phyloP scores from a whole-genome alignment of 2,113 vertebrate species.

The Spea multiplicata region DNA sequence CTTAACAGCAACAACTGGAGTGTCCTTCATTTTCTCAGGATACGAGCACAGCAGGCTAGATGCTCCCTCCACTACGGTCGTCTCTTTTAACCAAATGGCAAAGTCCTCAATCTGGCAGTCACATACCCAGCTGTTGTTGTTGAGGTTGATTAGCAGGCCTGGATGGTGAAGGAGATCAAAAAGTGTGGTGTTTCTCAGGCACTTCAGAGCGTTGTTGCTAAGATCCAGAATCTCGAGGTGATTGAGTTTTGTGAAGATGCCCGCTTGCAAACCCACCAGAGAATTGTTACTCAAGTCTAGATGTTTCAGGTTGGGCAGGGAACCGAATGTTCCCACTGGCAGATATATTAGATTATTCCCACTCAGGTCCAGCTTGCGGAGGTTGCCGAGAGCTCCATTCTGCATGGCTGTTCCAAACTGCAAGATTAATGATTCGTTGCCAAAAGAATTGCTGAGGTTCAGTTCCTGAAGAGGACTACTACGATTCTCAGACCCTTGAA shows the following conservation, averaged over 20 bases:
- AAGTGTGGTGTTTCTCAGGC: slow-evolving; percentile 65
- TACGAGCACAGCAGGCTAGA: slow-evolving; percentile 68
- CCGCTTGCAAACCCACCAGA: slow-evolving; percentile 69
- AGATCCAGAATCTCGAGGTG: slow-evolving; percentile 77
- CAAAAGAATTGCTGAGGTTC: slow-evolving; percentile 60
- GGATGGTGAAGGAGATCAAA: slow-evolving; percentile 64
- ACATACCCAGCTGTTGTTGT: slow-evolving; percentile 82
- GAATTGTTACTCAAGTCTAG: slow-evolving; percentile 86
- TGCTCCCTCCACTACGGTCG: slow-evolving; percentile 64
- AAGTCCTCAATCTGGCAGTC: slow-evolving; percentile 77
- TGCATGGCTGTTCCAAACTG: slow-evolving; percentile 60
- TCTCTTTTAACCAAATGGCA: slow-evolving; percentile 80
- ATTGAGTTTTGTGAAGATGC: slow-evolving; percentile 64
- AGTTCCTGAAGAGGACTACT: slow-evolving; percentile 70
- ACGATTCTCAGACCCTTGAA: slow-evolving; percentile 39
- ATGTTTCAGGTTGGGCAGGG: slow-evolving; percentile 64
- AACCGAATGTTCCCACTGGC: slow-evolving; percentile 62
- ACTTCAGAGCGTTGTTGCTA: slow-evolving; percentile 75
- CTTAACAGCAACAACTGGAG: slow-evolving; percentile 67
- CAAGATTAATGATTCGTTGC: slow-evolving; percentile 55
- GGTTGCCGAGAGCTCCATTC: slow-evolving; percentile 59
- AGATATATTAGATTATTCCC: slow-evolving; percentile 76
- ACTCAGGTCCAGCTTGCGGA: slow-evolving; percentile 76
- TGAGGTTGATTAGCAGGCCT: slow-evolving; percentile 62
- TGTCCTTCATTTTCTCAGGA: slow-evolving; percentile 66